Evolutionary conservation across 2,113 vertebrate species (phyloP), one percentile per base, ranked within the genome.

Genomic region (Aptenodytes patagonicus): DNA sequence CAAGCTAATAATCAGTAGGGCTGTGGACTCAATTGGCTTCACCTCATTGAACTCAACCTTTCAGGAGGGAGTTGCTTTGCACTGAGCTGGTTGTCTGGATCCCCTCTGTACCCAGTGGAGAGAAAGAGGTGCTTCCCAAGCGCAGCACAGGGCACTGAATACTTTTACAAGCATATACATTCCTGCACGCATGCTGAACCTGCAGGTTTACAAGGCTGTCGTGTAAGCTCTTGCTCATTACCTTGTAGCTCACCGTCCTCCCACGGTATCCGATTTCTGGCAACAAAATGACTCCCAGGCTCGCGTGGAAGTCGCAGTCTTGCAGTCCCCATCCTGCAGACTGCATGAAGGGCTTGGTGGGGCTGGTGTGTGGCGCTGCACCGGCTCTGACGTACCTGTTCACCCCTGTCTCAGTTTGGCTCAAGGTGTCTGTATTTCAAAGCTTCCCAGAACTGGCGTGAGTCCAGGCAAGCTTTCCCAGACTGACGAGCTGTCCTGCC

Each of bases 291-390:
- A 57, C 9, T 62, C 38, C 60, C 22, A 7, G 47, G 36, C 28
- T 31, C 2, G 0, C 8, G 4, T 15, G 25, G 64, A 51, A 57
- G 29, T 61, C 19, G 2, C 64, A 13, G 4, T 15, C 40, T 5
- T 15, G 54, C 38, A 7, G 13, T 29, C 18, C 22, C 38, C 19
- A 6, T 22, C 34, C 68, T 9, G 24, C 66, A 36, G 66, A 22
- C 15, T 4, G 14, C 32, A 2, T 0, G 5, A 26, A 24, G 20
- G 64, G 31, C n/a, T 62, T 10, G 11, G 42, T 28, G 90, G 32
- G 65, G 34, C 26, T 17, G 76, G 9, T 6, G 19, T 17, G 44
- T 31, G 64, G 31, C 0, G 6, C 62, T 46, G 55, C 55, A 8
- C 25, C 26, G 3, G 36, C 65, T 66, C 58, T 7, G 22, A 26